Conservation (phyloP, 2,113 vertebrate species). For the Eubucco bourcierii region DNA sequence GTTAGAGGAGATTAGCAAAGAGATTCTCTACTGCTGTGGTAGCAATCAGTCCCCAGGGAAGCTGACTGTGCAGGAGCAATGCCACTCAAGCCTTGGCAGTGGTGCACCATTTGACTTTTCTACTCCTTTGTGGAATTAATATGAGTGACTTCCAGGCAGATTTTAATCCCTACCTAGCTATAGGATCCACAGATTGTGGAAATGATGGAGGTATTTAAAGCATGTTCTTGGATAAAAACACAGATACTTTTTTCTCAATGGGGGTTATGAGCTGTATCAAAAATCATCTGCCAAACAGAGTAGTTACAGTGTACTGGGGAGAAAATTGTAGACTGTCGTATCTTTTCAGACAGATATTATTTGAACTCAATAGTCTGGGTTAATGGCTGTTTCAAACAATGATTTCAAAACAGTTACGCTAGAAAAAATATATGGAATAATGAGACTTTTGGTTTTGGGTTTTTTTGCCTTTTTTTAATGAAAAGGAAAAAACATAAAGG, state of each 20-base stretch:
- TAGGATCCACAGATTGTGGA: constrained; percentile 30
- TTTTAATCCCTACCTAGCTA: constrained; percentile 46
- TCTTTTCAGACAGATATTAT: background rate
- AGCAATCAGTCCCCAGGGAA: constrained; percentile 47
- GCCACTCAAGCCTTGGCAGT: constrained; percentile 79
- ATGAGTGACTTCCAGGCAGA: constrained; percentile 21
- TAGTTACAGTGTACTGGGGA: background rate
- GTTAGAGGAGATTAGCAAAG: constrained; percentile 75
- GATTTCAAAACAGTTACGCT: constrained; percentile 17
- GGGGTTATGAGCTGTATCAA: background rate
- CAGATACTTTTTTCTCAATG: background rate
- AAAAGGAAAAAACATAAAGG: background rate
- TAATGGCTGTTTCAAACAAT: constrained; percentile 45
- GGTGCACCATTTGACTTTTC: constrained; percentile 54
- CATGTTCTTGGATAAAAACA: background rate
- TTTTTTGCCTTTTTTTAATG: background rate
- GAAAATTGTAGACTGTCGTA: background rate
- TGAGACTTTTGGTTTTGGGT: background rate
- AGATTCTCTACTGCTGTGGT: constrained; percentile 46
- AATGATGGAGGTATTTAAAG: constrained; percentile 74
- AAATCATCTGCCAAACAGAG: background rate
- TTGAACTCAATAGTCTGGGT: background rate
- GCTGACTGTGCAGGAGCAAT: constrained; percentile 48
- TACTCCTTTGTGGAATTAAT: constrained; percentile 50
- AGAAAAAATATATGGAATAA: constrained; percentile 1